Evolutionary conservation across 2,797 vertebrate genomes (phyloP).

Genomic region (Sebastes baramenuke): DNA sequence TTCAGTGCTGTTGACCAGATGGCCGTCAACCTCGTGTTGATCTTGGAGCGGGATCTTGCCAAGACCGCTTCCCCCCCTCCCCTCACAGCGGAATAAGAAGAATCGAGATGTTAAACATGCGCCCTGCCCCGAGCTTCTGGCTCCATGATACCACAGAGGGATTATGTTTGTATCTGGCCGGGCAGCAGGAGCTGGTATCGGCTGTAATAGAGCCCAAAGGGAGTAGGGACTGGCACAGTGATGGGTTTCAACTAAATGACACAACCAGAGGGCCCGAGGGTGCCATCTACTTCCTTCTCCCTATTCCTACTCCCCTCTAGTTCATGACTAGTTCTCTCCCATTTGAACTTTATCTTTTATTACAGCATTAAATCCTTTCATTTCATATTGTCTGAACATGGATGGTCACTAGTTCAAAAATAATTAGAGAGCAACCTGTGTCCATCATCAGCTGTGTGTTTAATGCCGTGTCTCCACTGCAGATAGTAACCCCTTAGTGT

Average conservation of each 20-base stretch:
- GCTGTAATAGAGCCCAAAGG: conserved; percentile 53
- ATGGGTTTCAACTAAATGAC: conserved; percentile 24
- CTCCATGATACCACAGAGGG: conserved; percentile 42
- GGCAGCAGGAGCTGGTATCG: conserved; percentile 36
- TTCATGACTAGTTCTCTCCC: not conserved
- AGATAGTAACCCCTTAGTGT: no score
- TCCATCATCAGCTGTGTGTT: not conserved
- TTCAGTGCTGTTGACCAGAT: conserved; percentile 65
- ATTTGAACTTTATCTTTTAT: not conserved
- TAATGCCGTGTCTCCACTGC: not conserved
- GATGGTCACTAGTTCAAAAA: not conserved
- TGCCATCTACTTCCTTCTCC: not conserved
- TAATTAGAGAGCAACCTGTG: not conserved
- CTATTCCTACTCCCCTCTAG: not conserved
- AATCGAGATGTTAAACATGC: conserved; percentile 70
- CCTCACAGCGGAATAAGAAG: conserved; percentile 51
- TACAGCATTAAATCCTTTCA: not conserved
- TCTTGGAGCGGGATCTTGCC: conserved; percentile 60
- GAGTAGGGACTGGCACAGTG: conserved; percentile 37
- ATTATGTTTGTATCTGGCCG: conserved; percentile 57
- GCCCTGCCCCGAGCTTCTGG: conserved; percentile 55
- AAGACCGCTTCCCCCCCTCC: conserved; percentile 21
- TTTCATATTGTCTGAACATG: not conserved
- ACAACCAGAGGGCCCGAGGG: conserved; percentile 23
- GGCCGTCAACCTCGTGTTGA: conserved; percentile 73